Conservation (phyloP, 2,113 vertebrate species). For the Larimichthys polyactis region DNA sequence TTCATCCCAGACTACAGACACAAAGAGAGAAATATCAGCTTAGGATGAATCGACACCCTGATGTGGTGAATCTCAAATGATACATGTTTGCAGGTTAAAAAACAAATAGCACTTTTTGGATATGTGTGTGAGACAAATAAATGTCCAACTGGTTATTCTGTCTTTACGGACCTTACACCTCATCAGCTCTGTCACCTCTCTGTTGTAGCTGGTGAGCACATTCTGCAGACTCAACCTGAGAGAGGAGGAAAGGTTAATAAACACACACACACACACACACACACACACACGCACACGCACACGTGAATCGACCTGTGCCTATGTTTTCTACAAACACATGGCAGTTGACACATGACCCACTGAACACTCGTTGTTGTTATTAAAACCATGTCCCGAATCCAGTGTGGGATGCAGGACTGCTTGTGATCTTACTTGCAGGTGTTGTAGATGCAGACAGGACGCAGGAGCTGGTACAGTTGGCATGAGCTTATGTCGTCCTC, state of each 20-base stretch:
- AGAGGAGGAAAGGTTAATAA: slow-evolving; percentile 12
- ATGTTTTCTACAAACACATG: slow-evolving; percentile 61
- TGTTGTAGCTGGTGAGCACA: slow-evolving; percentile 68
- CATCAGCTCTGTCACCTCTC: slow-evolving; percentile 59
- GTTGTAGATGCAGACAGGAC: slow-evolving; percentile 57
- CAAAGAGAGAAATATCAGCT: neutral
- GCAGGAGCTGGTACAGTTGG: slow-evolving; percentile 55
- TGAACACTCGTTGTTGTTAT: neutral
- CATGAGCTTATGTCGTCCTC: slow-evolving; percentile 56
- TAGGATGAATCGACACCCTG: neutral
- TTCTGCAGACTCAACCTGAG: slow-evolving; percentile 71
- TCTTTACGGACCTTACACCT: slow-evolving; percentile 68
- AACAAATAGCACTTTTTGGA: neutral
- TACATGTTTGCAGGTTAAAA: neutral
- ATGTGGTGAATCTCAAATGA: neutral
- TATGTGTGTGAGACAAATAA: neutral
- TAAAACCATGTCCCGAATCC: neutral
- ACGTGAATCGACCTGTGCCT: neutral
- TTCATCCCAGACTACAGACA: slow-evolving; percentile 62
- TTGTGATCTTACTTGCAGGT: slow-evolving; percentile 68
- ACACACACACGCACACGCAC: neutral
- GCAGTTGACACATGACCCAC: slow-evolving; percentile 21
- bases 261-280: no score
- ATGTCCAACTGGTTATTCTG: neutral
- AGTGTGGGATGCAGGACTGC: neutral